Evolutionary conservation across 2,888 invertebrate genomes (phyloP), one percentile per base, ranked within the genome.

Genomic region (Macrophya alboannulata): DNA sequence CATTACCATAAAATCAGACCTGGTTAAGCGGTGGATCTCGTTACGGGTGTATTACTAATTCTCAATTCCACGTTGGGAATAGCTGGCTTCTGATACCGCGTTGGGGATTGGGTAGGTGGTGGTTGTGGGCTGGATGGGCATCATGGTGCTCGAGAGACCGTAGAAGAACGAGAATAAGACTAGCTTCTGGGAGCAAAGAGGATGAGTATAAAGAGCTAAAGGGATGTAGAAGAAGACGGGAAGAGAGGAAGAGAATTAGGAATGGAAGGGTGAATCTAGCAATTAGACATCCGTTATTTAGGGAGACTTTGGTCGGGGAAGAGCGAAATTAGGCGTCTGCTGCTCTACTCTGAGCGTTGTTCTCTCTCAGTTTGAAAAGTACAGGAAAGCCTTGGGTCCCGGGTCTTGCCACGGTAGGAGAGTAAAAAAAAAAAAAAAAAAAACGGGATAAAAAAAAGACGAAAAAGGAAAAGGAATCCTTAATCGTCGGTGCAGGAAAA

Each of bases 251-350:
- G 71, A 83, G 83, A 83, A 83, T 68, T 83, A 83, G 83, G 31
- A 59, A 62, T 62, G 81, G 62, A 40, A 62, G 59, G 62, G 59
- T 43, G 59, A 81, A 81, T 48, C 68, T 48, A 55, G 83, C 68
- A 68, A 83, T 83, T 83, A 81, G 81, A 81, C 62, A 62, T 81
- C 59, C 62, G 59, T 81, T 62, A 62, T 81, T 81, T 81, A 79
- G 59, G 81, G 81, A 81, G 81, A 62, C 59, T 48, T 48, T 25
- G 31, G 83, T 48, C 9, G 45, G 83, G 68, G 21, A 37, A 68
- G 48, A 68, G 48, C 55, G 48, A 31, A 83, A 48, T 83, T 71
- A 71, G 68, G 25, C 65, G 82, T 40, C 62, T 82, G 59, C 79
- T 68, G 43, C 43, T 81, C 43, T 43, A 21, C 59, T 40, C 37